phyloP scores from a whole-genome alignment of 1,140 invertebrate genomes.

The Chymomyza costata region DNA sequence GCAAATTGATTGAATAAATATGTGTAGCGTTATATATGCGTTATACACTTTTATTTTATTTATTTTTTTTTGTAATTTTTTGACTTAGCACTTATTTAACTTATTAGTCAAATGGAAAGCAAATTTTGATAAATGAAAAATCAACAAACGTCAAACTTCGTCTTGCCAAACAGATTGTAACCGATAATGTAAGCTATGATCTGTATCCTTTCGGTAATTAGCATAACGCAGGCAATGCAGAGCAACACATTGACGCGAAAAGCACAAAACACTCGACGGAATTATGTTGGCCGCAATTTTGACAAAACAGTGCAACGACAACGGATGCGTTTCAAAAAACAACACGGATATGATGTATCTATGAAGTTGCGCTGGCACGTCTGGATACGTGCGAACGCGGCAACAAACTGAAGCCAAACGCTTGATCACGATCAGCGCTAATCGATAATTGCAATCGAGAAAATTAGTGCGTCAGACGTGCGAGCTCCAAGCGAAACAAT shows the following conservation, averaged over 20 bases:
- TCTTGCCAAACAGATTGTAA: slow-evolving; percentile 74
- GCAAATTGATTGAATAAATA: slow-evolving; percentile 69
- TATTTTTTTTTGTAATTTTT: slow-evolving; percentile 6
- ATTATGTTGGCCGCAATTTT: slow-evolving; percentile 61
- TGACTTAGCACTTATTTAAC: slow-evolving; percentile 20
- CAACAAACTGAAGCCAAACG: slow-evolving; percentile 24
- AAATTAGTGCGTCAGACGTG: background rate
- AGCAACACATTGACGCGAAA: slow-evolving; percentile 63
- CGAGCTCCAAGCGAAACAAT: slow-evolving; percentile 9
- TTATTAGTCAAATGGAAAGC: slow-evolving; percentile 9
- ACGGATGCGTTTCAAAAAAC: background rate
- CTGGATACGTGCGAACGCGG: slow-evolving; percentile 29
- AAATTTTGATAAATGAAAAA: slow-evolving; percentile 14
- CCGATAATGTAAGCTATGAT: slow-evolving; percentile 72
- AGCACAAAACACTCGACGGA: slow-evolving; percentile 36
- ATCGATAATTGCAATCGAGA: background rate
- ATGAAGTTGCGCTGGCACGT: slow-evolving; percentile 19
- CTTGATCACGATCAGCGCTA: too few species aligned
- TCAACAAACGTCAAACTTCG: slow-evolving; percentile 45
- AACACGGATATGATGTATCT: slow-evolving; percentile 1
- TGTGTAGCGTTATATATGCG: slow-evolving; percentile 30
- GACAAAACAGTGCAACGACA: too few species aligned
- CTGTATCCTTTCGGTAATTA: slow-evolving; percentile 74
- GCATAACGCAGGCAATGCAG: slow-evolving; percentile 70
- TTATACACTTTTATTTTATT: slow-evolving; percentile 6